Evolutionary conservation across 2,797 vertebrate species (phyloP).

Genomic region (Lutjanus argentimaculatus): DNA sequence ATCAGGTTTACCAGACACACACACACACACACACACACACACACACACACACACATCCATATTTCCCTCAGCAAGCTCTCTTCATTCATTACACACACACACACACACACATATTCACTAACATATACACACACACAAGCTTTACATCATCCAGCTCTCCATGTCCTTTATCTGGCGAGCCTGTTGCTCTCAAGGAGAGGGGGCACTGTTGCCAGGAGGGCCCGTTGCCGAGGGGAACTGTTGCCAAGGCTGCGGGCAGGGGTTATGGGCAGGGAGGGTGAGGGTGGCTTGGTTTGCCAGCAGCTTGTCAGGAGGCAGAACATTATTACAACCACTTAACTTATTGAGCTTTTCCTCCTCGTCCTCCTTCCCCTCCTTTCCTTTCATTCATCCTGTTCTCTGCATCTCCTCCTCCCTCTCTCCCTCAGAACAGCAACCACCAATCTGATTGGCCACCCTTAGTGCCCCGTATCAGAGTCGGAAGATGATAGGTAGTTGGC

Average conservation of each 20-base stretch:
- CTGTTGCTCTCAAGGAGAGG: conserved; percentile 80
- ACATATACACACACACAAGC: conserved; percentile 41
- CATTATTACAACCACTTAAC: conserved; percentile 86
- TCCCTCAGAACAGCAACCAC: not conserved
- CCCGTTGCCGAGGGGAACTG: conserved; percentile 63
- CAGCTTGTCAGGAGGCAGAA: conserved; percentile 73
- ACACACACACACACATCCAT: conserved; percentile 19
- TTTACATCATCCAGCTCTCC: conserved; percentile 66
- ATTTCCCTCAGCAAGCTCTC: too few species aligned
- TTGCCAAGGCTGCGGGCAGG: conserved; percentile 75
- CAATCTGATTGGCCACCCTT: not conserved
- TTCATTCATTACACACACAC: not conserved
- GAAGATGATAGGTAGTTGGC: not conserved
- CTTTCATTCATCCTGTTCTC: not conserved
- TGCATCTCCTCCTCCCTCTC: not conserved
- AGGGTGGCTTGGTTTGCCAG: conserved; percentile 60
- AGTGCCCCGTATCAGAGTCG: not conserved
- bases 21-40: conserved; percentile 39
- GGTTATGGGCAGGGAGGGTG: conserved; percentile 50
- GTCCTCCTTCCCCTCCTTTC: conserved; percentile 23
- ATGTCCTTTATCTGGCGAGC: conserved; percentile 75
- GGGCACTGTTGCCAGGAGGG: conserved; percentile 72
- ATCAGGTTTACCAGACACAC: conserved; percentile 66
- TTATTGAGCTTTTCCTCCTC: conserved; percentile 75
- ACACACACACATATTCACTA: conserved; percentile 42